Percentiles rank a stretch among this genome's conserved stretches.
These are phyloP conservation scores for Phalera bucephala DNA, from an alignment of 2,888 invertebrate genomes.

Conservation along the genomic window DNA sequence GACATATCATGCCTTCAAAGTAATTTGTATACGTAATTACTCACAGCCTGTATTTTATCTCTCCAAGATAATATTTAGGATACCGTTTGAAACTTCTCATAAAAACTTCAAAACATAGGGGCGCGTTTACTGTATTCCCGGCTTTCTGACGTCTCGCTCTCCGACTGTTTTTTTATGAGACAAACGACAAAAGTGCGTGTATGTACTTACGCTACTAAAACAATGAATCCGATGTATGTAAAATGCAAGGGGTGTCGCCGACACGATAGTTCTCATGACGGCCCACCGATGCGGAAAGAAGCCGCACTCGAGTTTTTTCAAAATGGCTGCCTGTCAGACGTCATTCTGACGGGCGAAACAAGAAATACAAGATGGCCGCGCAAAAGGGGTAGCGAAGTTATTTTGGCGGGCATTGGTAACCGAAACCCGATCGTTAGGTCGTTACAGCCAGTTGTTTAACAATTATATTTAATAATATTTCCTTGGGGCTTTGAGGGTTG, in stretches of 20 bases:
- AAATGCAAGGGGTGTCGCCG: constrained; percentile 75
- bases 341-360: constrained; percentile 67
- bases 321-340: constrained; percentile 78
- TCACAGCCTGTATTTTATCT: too few species aligned
- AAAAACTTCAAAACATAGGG: constrained; percentile 19
- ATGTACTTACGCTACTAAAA: constrained; percentile 71
- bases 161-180: too few species aligned
- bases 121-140: constrained; percentile 39
- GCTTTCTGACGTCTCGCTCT: constrained; percentile 38
- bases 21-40: too few species aligned
- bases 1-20: too few species aligned
- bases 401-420: constrained; percentile 38
- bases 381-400: constrained; percentile 54
- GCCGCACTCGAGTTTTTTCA: constrained; percentile 79
- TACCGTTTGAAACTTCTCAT: constrained; percentile 9
- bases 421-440: constrained; percentile 15
- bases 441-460: constrained; percentile 5
- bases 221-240: constrained; percentile 80
- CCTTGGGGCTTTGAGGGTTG: constrained; percentile 2
- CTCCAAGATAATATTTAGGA: too few species aligned
- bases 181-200: constrained; percentile 72
- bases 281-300: constrained; percentile 79
- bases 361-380: constrained; percentile 73
- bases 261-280: constrained; percentile 73
- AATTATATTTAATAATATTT: constrained; percentile 5